Percentiles rank a stretch among this genome's conserved stretches.
Evolutionary conservation across 2,113 vertebrate genomes (phyloP).

Genomic region (Menura novaehollandiae): DNA sequence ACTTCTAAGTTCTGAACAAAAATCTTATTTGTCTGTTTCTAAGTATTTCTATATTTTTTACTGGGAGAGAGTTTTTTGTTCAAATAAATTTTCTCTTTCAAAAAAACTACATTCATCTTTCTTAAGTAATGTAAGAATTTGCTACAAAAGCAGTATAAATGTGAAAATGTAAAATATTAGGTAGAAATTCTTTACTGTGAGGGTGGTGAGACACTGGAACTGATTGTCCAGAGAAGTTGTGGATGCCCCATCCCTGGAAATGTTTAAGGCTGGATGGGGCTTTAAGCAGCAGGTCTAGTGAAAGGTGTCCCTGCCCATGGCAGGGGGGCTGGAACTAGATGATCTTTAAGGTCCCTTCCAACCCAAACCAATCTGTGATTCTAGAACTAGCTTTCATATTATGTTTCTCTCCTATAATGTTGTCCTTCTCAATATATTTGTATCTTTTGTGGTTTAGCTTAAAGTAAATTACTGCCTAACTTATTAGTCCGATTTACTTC

Average conservation of each 20-base stretch:
- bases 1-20: background rate
- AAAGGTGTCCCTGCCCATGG: background rate
- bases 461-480: background rate
- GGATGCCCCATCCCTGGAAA: background rate
- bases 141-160: background rate
- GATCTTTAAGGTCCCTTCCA: background rate
- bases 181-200: background rate
- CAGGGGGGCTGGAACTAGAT: background rate
- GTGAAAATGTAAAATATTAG: background rate
- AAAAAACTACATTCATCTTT: background rate
- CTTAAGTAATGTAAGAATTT: background rate
- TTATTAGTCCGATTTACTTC: background rate
- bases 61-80: background rate
- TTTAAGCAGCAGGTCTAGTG: background rate
- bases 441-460: background rate
- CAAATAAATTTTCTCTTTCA: background rate
- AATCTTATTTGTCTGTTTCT: background rate
- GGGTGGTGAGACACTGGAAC: background rate
- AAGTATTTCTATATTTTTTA: background rate
- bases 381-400: background rate
- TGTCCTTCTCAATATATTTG: background rate
- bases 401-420: background rate
- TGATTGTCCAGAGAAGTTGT: background rate
- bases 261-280: background rate
- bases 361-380: background rate